These are phyloP conservation scores for Habrosyne pyritoides DNA, from an alignment of 2,888 invertebrate species.

Conservation along the genomic window DNA sequence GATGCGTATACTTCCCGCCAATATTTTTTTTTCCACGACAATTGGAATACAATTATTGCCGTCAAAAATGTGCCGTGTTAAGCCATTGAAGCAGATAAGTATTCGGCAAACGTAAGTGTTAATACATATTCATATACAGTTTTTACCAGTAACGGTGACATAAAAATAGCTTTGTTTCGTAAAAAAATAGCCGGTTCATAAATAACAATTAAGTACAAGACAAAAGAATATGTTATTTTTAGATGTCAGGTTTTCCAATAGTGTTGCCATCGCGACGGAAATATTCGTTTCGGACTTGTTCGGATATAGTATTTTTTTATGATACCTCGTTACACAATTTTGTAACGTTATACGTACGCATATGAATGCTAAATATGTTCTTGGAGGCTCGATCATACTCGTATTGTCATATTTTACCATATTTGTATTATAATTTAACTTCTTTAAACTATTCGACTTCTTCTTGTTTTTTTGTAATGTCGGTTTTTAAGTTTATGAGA, in stretches of 20 bases:
- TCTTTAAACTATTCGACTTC: too few relatives aligned
- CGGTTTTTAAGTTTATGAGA: too few relatives aligned
- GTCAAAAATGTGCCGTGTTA: slow-evolving; percentile 6
- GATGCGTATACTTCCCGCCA: not conserved
- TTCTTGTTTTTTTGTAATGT: too few relatives aligned
- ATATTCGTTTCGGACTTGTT: not conserved
- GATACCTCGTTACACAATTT: too few relatives aligned
- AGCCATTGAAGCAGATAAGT: slow-evolving; percentile 9
- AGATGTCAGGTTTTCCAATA: slow-evolving; percentile 21
- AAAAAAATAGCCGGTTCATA: slow-evolving; percentile 71
- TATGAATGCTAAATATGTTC: too few relatives aligned
- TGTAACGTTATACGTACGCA: too few relatives aligned
- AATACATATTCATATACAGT: slow-evolving; percentile 68
- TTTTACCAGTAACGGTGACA: slow-evolving; percentile 77
- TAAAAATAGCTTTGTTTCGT: slow-evolving; percentile 70
- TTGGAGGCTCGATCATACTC: too few relatives aligned
- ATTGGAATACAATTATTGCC: slow-evolving; percentile 7
- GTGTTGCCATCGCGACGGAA: not conserved
- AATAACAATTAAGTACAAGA: slow-evolving; percentile 60
- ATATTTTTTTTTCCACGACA: not conserved
- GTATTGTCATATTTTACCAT: too few relatives aligned
- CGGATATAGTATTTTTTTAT: not conserved
- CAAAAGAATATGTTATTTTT: slow-evolving; percentile 72
- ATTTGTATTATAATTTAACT: too few relatives aligned
- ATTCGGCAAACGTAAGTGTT: slow-evolving; percentile 16